phyloP scores from a whole-genome alignment of 1,140 invertebrate species.

The Drosophila nigrodunni region DNA sequence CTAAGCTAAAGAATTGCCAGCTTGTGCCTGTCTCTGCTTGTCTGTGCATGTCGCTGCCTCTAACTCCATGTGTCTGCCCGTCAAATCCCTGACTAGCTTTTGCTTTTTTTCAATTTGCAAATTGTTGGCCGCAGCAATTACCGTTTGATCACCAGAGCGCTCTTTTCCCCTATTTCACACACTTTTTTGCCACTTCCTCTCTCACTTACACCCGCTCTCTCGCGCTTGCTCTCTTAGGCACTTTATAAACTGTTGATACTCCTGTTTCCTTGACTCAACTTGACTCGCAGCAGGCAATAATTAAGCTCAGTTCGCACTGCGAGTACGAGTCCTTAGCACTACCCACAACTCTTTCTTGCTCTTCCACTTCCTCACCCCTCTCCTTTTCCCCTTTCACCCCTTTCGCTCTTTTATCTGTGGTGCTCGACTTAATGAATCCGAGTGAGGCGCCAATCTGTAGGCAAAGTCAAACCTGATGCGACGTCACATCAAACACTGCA shows the following conservation, averaged over 20 bases:
- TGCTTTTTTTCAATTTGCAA: constrained; percentile 77
- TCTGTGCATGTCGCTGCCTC: constrained; percentile 9
- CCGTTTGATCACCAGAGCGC: constrained; percentile 68
- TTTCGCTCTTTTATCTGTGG: background rate
- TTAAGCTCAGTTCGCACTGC: constrained; percentile 40
- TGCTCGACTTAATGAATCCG: constrained; percentile 80
- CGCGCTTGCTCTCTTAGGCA: constrained; percentile 24
- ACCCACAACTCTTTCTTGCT: background rate
- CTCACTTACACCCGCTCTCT: background rate
- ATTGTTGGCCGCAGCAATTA: constrained; percentile 79
- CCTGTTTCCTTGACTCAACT: constrained; percentile 33
- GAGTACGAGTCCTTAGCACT: constrained; percentile 6
- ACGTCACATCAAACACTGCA: constrained; percentile 77
- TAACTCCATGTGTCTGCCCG: background rate
- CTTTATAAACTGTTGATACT: constrained; percentile 78
- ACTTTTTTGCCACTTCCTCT: background rate
- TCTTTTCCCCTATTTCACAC: background rate
- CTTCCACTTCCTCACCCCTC: too few species aligned
- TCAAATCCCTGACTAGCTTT: constrained; percentile 40
- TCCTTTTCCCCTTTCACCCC: too few species aligned
- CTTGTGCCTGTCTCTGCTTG: constrained; percentile 27
- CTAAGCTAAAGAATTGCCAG: constrained; percentile 2
- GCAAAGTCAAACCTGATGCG: constrained; percentile 59
- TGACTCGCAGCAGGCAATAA: constrained; percentile 64
- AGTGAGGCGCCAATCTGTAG: constrained; percentile 29